Evolutionary conservation across 2,888 invertebrate species (phyloP), one percentile per base, ranked within the genome.

Genomic region (Drosophila mayaguana): DNA sequence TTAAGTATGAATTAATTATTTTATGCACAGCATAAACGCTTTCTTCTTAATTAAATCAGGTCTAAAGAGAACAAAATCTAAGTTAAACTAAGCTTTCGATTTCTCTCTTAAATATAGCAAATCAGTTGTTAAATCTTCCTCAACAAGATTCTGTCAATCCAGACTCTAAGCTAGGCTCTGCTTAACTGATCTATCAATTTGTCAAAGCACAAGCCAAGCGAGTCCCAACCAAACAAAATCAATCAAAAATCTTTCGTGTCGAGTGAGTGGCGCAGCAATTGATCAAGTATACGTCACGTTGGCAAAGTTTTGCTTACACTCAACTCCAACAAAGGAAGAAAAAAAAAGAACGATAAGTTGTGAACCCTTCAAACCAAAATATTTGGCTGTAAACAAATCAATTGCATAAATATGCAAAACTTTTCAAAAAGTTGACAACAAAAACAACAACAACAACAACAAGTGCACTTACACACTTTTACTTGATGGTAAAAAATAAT

Each of bases 361-460:
- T 46, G 75, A 83, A 78, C 89, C 87, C 87, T 86, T 84, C 66
- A 63, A 55, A 80, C 70, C 5, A 66, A 61, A 68, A 69, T 69
- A 73, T 74, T 66, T 62, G 54, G 65, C 25, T 83, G 86, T 83
- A 85, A 87, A 89, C 88, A 86, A 84, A 88, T 87, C 90, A 88
- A 89, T 89, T 85, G 79, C 74, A 77, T 72, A 78, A 88, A 85
- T 76, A 84, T 87, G 81, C 70, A 67, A 83, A 87, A 75, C 55
- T 81, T 80, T 81, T 36, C n/a, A n/a, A 18, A 32, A 50, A 50
- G 28, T 50, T 32, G 48, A 2, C 28, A 64, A 56, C 56, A 28
- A 8, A 7, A 38, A 46, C 40, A 57, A 25, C 16, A 46, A 43
- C 20, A 48, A 48, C 20, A 63, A 38, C n/a, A 53, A 28, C 56